phyloP scores from a whole-genome alignment of 2,888 invertebrate species.

The Pandemis corylana region DNA sequence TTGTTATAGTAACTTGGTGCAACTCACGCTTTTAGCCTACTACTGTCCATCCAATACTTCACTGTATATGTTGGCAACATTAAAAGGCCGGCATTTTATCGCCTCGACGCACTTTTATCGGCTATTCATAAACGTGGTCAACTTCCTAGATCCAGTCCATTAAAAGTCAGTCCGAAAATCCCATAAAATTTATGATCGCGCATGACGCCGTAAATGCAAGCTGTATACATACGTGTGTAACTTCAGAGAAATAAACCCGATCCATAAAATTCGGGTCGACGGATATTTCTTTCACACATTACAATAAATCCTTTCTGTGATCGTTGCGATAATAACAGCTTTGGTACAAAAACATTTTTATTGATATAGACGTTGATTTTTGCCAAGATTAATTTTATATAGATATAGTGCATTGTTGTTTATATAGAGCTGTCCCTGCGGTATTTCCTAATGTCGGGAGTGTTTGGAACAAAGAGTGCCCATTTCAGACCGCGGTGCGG shows the following conservation, averaged over 20 bases:
- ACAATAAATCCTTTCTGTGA: slow-evolving; percentile 53
- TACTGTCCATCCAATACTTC: slow-evolving; percentile 7
- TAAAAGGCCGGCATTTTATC: slow-evolving; percentile 38
- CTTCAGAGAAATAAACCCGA: slow-evolving; percentile 60
- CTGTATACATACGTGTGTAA: slow-evolving; percentile 49
- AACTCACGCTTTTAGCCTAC: neutral
- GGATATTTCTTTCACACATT: slow-evolving; percentile 60
- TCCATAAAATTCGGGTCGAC: slow-evolving; percentile 67
- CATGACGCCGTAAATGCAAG: slow-evolving; percentile 75
- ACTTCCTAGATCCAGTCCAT: slow-evolving; percentile 61
- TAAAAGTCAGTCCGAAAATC: slow-evolving; percentile 68
- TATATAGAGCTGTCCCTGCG: neutral
- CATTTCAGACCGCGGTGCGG: slow-evolving; percentile 57
- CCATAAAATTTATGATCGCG: slow-evolving; percentile 75
- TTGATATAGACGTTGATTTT: slow-evolving; percentile 11
- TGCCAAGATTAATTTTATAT: slow-evolving; percentile 2
- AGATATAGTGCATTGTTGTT: neutral
- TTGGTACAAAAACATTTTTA: slow-evolving; percentile 27
- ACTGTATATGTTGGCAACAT: slow-evolving; percentile 20
- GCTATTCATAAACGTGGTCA: slow-evolving; percentile 60
- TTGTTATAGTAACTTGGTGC: too few species aligned
- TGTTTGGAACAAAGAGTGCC: slow-evolving; percentile 57
- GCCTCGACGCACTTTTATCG: slow-evolving; percentile 52
- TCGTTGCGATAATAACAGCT: slow-evolving; percentile 29
- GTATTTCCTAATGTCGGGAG: slow-evolving; percentile 12